These are phyloP conservation scores for Lasioglossum zephyrum DNA, from an alignment of 2,888 invertebrate genomes.

Conservation along the genomic window DNA sequence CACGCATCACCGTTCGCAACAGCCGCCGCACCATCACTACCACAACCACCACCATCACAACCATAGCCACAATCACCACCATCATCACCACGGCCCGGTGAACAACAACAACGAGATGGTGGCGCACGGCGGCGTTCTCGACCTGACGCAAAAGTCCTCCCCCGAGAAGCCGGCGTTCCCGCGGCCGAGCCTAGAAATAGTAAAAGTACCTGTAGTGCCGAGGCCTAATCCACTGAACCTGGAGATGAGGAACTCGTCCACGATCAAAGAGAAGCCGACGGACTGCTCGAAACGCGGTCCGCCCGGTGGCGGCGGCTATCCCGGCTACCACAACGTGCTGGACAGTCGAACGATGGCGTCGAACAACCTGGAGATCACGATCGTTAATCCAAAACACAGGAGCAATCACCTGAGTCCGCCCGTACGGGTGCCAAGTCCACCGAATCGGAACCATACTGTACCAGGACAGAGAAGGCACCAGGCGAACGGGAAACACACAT, in stretches of 20 bases:
- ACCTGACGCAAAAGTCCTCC: slow-evolving; percentile 87
- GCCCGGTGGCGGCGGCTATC: slow-evolving; percentile 45
- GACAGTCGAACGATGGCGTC: slow-evolving; percentile 86
- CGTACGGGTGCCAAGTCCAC: slow-evolving; percentile 65
- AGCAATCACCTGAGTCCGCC: slow-evolving; percentile 52
- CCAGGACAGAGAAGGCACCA: slow-evolving; percentile 77
- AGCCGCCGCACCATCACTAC: slow-evolving; percentile 49
- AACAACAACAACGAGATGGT: slow-evolving; percentile 71
- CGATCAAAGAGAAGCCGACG: slow-evolving; percentile 63
- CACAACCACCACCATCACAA: slow-evolving; percentile 55
- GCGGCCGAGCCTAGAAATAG: slow-evolving; percentile 86
- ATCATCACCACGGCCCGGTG: slow-evolving; percentile 40
- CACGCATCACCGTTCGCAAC: slow-evolving; percentile 45
- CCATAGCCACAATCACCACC: slow-evolving; percentile 54
- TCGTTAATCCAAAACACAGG: slow-evolving; percentile 86
- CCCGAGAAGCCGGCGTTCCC: slow-evolving; percentile 79
- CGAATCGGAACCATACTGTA: slow-evolving; percentile 59
- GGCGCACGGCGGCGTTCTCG: slow-evolving; percentile 86
- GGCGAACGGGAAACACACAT: slow-evolving; percentile 86
- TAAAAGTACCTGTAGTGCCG: slow-evolving; percentile 85
- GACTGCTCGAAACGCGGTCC: slow-evolving; percentile 72
- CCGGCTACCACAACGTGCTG: slow-evolving; percentile 80
- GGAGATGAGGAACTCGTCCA: slow-evolving; percentile 82
- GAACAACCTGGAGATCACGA: slow-evolving; percentile 89
- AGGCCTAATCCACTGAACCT: slow-evolving; percentile 84